These are phyloP conservation scores for Halcyon malimbica DNA, from an alignment of 2,113 vertebrate genomes.

Conservation along the genomic window DNA sequence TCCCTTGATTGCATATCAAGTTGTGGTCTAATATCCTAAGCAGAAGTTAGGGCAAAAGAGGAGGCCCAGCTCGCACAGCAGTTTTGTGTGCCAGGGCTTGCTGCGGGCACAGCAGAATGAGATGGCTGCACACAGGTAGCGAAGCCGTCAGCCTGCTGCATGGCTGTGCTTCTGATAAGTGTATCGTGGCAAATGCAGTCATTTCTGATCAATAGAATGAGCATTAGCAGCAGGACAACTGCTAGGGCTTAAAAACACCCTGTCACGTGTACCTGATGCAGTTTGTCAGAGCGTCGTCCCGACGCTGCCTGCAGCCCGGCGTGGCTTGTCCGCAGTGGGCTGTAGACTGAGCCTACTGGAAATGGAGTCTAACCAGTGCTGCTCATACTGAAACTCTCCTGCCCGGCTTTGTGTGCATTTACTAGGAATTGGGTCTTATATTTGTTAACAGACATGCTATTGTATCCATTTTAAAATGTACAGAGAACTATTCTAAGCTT, in stretches of 20 bases:
- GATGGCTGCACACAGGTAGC: background rate
- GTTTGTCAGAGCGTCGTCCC: background rate
- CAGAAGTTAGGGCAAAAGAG: background rate
- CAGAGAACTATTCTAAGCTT: constrained; percentile 15
- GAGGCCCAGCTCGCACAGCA: background rate
- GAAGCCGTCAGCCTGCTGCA: background rate
- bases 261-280: rapidly evolving
- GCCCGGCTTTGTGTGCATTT: background rate
- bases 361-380: background rate
- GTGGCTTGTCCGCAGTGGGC: background rate
- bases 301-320: background rate
- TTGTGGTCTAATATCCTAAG: background rate
- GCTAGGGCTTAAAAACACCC: background rate
- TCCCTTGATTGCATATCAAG: rapidly evolving
- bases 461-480: constrained; percentile 20
- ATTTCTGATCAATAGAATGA: background rate
- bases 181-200: background rate
- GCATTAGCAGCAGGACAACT: background rate
- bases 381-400: background rate
- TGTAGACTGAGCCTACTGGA: background rate
- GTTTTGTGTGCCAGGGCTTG: background rate
- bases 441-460: constrained; percentile 6
- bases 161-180: background rate
- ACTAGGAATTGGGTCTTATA: background rate
- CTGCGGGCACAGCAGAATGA: rapidly evolving